Evolutionary conservation across 2,797 vertebrate species (phyloP).

Genomic region (Triplophysa bombifrons): DNA sequence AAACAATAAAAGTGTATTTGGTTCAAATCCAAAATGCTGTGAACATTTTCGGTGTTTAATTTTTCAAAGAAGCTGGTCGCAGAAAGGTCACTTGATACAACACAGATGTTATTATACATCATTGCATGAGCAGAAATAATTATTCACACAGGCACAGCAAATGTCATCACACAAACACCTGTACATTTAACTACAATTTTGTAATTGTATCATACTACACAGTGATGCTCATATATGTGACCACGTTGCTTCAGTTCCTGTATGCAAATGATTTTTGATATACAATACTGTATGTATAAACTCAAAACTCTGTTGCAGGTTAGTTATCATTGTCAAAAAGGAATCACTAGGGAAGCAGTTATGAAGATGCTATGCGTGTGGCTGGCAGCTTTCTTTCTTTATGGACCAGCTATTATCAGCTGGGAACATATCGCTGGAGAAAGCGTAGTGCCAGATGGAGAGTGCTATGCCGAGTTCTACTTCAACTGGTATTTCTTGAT

Average conservation of each 20-base stretch:
- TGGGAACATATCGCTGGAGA: conserved; percentile 75
- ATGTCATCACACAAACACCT: conserved; percentile 11
- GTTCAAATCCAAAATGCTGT: background rate
- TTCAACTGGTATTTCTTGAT: conserved; percentile 82
- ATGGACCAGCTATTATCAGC: conserved; percentile 76
- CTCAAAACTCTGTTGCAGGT: conserved; percentile 60
- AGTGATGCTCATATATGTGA: background rate
- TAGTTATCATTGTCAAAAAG: conserved; percentile 78
- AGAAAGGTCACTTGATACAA: background rate
- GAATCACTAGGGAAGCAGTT: conserved; percentile 69
- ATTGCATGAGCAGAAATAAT: background rate
- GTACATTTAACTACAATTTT: conserved; percentile 1
- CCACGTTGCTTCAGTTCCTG: background rate
- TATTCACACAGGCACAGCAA: conserved; percentile 17
- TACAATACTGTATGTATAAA: background rate
- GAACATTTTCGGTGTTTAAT: background rate
- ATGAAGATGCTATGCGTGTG: conserved; percentile 75
- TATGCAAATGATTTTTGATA: too few species aligned
- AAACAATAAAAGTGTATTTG: background rate
- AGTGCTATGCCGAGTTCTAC: conserved; percentile 80
- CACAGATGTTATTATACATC: background rate
- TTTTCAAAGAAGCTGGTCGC: background rate
- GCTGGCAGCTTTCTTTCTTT: conserved; percentile 78
- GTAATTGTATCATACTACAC: conserved; percentile 12
- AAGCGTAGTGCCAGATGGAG: conserved; percentile 69